phyloP scores from a whole-genome alignment of 1,140 invertebrate genomes.

The Zeugodacus cucurbitae region DNA sequence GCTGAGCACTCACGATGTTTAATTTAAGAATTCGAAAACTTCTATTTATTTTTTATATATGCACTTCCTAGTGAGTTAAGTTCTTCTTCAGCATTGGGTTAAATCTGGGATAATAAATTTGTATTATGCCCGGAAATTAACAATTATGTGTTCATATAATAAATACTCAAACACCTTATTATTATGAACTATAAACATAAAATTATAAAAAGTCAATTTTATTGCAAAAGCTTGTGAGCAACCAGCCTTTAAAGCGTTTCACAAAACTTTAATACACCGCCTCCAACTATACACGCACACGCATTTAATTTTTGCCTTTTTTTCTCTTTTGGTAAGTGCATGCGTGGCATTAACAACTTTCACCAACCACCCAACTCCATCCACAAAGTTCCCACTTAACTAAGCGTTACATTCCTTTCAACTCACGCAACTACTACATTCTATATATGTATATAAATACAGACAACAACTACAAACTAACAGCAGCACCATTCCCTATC shows the following conservation, averaged over 20 bases:
- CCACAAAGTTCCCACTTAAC: not conserved
- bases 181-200: no score
- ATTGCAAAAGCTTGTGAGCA: not conserved
- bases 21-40: no score
- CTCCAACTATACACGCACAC: not conserved
- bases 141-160: no score
- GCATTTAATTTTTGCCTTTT: not conserved
- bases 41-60: no score
- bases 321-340: not conserved
- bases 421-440: not conserved
- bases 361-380: not conserved
- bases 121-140: no score
- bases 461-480: not conserved
- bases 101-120: no score
- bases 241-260: not conserved
- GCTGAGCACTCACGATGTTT: no score
- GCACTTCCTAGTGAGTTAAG: no score
- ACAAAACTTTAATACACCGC: not conserved
- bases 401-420: not conserved
- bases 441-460: not conserved
- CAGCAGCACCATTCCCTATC: not conserved
- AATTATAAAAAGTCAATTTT: no score
- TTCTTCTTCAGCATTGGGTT: no score
- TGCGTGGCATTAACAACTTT: constrained; percentile 26
- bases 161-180: no score